phyloP scores from a whole-genome alignment of 2,797 vertebrate genomes.

The Hydrolagus colliei region DNA sequence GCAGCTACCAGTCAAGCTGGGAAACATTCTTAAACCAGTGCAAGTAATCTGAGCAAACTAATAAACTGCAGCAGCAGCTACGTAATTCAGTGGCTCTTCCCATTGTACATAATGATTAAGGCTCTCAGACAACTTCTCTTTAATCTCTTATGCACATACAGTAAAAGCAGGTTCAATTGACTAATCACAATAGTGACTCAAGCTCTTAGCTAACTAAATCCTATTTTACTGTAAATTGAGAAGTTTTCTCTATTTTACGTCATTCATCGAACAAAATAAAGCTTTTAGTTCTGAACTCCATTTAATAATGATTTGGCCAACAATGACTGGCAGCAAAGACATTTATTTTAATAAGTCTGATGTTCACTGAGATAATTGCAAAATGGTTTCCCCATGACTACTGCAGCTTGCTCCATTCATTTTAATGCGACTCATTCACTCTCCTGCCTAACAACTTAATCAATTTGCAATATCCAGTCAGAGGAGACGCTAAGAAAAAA shows the following conservation, averaged over 20 bases:
- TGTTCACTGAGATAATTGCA: not conserved
- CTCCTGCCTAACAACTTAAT: no score
- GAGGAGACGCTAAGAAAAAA: not conserved
- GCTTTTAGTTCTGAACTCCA: not conserved
- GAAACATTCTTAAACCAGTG: conserved; percentile 43
- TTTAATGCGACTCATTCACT: not conserved
- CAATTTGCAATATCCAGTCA: not conserved
- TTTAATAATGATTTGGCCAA: conserved; percentile 7
- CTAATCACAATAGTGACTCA: not conserved
- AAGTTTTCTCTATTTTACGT: not conserved
- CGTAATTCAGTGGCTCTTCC: not conserved
- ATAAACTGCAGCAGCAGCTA: conserved; percentile 8
- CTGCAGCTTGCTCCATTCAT: not conserved
- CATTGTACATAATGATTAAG: not conserved
- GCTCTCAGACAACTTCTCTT: not conserved
- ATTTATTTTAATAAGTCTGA: not conserved
- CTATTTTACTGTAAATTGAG: not conserved
- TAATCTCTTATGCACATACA: not conserved
- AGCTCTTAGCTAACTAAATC: not conserved
- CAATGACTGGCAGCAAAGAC: not conserved
- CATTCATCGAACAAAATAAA: conserved; percentile 4
- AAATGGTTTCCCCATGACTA: not conserved
- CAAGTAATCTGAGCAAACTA: conserved; percentile 28
- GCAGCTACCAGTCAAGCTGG: conserved; percentile 41
- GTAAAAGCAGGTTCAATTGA: not conserved